These are phyloP conservation scores for Sesia apiformis DNA, from an alignment of 2,888 invertebrate genomes.

Conservation along the genomic window DNA sequence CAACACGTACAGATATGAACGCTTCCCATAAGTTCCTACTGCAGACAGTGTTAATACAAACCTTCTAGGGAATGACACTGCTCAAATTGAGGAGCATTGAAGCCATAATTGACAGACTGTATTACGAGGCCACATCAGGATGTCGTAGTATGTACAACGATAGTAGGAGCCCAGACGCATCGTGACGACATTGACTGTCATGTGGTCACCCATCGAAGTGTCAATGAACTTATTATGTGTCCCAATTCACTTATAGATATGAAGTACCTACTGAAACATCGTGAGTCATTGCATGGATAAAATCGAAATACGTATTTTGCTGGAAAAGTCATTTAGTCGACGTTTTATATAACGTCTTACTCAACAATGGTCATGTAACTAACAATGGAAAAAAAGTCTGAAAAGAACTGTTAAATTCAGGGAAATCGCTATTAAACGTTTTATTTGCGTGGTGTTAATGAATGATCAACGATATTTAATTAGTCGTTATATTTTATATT, in stretches of 20 bases:
- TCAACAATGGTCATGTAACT: background rate
- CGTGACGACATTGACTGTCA: conserved; percentile 42
- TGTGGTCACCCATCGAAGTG: conserved; percentile 42
- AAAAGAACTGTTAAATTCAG: background rate
- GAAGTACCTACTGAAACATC: background rate
- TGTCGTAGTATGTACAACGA: conserved; percentile 6
- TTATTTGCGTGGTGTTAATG: too few relatives aligned
- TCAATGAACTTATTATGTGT: conserved; percentile 47
- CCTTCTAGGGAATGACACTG: background rate
- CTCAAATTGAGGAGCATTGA: background rate
- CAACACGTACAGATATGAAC: background rate
- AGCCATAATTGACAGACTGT: conserved; percentile 9
- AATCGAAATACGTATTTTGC: background rate
- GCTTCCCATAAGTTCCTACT: too few relatives aligned
- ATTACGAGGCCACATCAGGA: conserved; percentile 2
- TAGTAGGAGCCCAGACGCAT: conserved; percentile 16
- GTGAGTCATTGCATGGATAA: background rate
- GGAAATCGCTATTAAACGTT: too few relatives aligned
- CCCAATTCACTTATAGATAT: conserved; percentile 29
- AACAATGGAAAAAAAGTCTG: background rate
- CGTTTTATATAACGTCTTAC: background rate
- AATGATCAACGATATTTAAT: too few relatives aligned
- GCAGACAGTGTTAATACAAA: background rate
- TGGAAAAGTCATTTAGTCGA: background rate
- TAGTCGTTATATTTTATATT: too few relatives aligned